These are phyloP conservation scores for Sciurus niger DNA, from an alignment of 2,113 vertebrate genomes.

Conservation along the genomic window DNA sequence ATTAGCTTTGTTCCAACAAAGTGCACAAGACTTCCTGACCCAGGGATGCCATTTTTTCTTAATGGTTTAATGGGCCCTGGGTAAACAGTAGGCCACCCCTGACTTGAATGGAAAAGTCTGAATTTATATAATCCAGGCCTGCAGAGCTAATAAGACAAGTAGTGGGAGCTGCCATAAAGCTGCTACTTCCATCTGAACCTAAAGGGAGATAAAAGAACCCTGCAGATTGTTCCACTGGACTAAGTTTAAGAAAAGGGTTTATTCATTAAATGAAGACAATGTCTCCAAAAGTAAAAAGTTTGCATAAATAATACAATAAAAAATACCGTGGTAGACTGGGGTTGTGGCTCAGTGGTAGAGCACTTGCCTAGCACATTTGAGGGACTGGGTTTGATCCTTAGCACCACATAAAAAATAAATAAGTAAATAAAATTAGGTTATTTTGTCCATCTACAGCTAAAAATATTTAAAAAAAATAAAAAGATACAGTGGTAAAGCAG, in stretches of 20 bases:
- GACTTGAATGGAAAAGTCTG: slow-evolving; percentile 51
- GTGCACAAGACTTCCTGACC: neutral
- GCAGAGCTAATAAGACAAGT: neutral
- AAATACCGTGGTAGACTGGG: no score
- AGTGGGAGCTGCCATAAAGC: neutral
- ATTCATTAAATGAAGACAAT: neutral
- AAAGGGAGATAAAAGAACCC: neutral
- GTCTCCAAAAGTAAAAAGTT: neutral
- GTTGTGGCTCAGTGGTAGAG: no score
- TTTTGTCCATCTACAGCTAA: no score
- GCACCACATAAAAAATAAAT: no score
- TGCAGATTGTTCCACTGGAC: neutral
- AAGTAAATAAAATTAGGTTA: no score
- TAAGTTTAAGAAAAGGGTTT: neutral
- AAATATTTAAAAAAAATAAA: neutral
- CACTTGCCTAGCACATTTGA: no score
- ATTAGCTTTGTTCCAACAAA: slow-evolving; percentile 58
- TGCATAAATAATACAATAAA: neutral
- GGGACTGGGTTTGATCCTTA: no score
- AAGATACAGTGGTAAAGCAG: neutral
- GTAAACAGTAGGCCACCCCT: slow-evolving; percentile 55
- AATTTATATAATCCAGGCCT: neutral
- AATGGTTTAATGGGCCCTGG: slow-evolving; percentile 76
- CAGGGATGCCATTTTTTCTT: slow-evolving; percentile 28
- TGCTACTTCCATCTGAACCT: neutral